These are phyloP conservation scores for Lagodon rhomboides DNA, from an alignment of 2,797 vertebrate genomes.

Conservation along the genomic window DNA sequence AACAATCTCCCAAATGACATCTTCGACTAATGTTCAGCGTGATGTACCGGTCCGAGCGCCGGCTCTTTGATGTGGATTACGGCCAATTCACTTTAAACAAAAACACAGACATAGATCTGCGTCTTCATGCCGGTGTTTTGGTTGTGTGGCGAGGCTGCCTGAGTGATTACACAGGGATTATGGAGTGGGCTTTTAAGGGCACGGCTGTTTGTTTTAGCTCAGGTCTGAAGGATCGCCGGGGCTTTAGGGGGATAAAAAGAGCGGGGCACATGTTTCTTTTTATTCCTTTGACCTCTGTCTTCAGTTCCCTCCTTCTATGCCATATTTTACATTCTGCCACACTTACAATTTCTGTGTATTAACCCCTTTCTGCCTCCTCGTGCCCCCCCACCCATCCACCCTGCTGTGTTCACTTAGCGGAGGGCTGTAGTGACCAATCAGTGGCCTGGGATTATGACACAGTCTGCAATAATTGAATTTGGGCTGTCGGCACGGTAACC, in stretches of 20 bases:
- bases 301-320: slow-evolving; percentile 10
- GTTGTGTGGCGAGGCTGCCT: slow-evolving; percentile 50
- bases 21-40: slow-evolving; percentile 24
- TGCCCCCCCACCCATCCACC: slow-evolving; percentile 2
- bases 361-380: slow-evolving; percentile 13
- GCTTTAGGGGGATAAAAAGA: slow-evolving; percentile 62
- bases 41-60: slow-evolving; percentile 13
- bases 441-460: slow-evolving; percentile 68
- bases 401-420: slow-evolving; percentile 53
- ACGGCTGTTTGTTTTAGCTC: slow-evolving; percentile 75
- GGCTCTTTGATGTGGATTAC: slow-evolving; percentile 49
- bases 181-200: slow-evolving; percentile 65
- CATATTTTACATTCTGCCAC: slow-evolving; percentile 32
- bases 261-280: slow-evolving; percentile 33
- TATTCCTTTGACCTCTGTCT: slow-evolving; percentile 49
- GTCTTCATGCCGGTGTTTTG: slow-evolving; percentile 48
- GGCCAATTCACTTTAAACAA: slow-evolving; percentile 42
- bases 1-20: slow-evolving; percentile 20
- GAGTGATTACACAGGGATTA: slow-evolving; percentile 73
- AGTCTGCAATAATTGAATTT: slow-evolving; percentile 75
- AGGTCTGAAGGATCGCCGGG: slow-evolving; percentile 65
- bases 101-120: slow-evolving; percentile 17
- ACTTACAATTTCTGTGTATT: slow-evolving; percentile 15
- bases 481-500: slow-evolving; percentile 64
- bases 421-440: slow-evolving; percentile 72